A percentile compares a stretch with the other conserved stretches of the same genome.
phyloP scores from a whole-genome alignment of 1,140 invertebrate genomes.

The Drosophila auraria region DNA sequence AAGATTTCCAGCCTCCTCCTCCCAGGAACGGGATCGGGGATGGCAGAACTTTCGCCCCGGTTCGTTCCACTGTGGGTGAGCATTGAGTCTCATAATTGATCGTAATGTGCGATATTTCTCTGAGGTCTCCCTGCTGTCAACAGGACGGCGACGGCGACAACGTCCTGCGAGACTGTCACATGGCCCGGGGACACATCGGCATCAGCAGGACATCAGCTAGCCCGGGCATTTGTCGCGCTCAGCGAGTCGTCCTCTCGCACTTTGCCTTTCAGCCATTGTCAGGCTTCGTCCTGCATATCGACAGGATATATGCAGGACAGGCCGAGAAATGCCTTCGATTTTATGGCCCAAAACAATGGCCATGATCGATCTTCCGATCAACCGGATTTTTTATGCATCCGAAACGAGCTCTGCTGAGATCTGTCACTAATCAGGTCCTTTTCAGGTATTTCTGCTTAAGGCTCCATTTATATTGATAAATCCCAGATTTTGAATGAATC shows the following conservation, averaged over 20 bases:
- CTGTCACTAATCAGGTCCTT: constrained; percentile 36
- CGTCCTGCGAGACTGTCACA: constrained; percentile 35
- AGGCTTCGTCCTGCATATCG: constrained; percentile 19
- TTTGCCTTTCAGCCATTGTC: constrained; percentile 47
- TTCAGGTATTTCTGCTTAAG: constrained; percentile 37
- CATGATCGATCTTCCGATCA: constrained; percentile 55
- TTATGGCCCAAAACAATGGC: constrained; percentile 48
- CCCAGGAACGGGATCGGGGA: constrained; percentile 3
- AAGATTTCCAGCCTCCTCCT: constrained; percentile 51
- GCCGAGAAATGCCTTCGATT: constrained; percentile 9
- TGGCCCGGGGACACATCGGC: constrained; percentile 10
- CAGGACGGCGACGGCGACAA: constrained; percentile 27
- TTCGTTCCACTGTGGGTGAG: constrained; percentile 72
- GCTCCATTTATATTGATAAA: constrained; percentile 74
- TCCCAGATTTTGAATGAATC: constrained; percentile 78
- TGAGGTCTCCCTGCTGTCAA: constrained; percentile 56
- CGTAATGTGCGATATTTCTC: constrained; percentile 75
- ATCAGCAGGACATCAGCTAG: constrained; percentile 30
- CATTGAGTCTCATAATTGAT: constrained; percentile 82
- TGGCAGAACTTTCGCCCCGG: constrained; percentile 43
- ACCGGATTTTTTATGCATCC: constrained; percentile 60
- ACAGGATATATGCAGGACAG: constrained; percentile 38
- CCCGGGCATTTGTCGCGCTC: constrained; percentile 40
- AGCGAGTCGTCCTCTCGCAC: constrained; percentile 35
- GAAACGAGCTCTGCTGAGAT: background rate